Evolutionary conservation across 2,797 vertebrate species (phyloP).

Genomic region (Pogonophryne albipinna): DNA sequence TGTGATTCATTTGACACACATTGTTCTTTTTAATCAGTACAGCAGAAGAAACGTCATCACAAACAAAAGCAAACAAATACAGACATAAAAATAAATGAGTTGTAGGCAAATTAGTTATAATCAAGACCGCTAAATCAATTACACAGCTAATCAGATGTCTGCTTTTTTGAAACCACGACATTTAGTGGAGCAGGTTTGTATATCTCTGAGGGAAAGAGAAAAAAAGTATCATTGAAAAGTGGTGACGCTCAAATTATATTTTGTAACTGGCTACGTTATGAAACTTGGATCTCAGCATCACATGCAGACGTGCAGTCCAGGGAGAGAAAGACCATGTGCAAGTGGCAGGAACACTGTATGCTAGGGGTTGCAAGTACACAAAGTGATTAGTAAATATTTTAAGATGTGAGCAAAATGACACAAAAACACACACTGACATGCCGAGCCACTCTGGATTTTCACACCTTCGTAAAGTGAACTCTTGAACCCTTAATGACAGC

Average conservation of each 20-base stretch:
- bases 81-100: not conserved
- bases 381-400: constrained; percentile 42
- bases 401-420: constrained; percentile 25
- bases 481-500: constrained; percentile 43
- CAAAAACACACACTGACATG: constrained; percentile 17
- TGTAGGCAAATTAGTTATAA: not conserved
- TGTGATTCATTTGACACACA: not conserved
- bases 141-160: constrained; percentile 2
- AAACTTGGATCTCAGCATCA: constrained; percentile 21
- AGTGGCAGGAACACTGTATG: constrained; percentile 6
- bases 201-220: not conserved
- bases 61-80: not conserved
- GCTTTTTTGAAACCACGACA: constrained; percentile 13
- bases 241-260: constrained; percentile 54
- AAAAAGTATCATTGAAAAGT: constrained; percentile 27
- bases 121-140: not conserved
- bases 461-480: constrained; percentile 61
- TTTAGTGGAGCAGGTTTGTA: not conserved
- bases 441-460: constrained; percentile 46
- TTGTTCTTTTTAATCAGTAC: not conserved
- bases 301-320: constrained; percentile 30
- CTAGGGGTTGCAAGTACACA: not conserved
- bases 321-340: constrained; percentile 28
- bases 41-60: not conserved
- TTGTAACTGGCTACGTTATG: constrained; percentile 47